Percentiles rank a stretch among this genome's conserved stretches.
phyloP scores from a whole-genome alignment of 1,140 invertebrate genomes.

The Meloidogyne hapla region DNA sequence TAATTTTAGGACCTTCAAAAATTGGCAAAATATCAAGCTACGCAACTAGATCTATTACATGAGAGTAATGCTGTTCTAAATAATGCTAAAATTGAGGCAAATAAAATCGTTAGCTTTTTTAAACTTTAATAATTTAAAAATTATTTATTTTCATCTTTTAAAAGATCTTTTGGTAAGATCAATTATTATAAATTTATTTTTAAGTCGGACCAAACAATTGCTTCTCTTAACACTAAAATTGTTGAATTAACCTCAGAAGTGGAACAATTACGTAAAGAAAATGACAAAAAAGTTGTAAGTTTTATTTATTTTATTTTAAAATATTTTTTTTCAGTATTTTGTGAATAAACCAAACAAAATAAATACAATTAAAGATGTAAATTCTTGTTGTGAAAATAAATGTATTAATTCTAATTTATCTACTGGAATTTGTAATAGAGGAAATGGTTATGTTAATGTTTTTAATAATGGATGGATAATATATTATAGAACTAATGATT shows the following conservation, averaged over 20 bases:
- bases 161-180: no score
- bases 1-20: no score
- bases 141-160: no score
- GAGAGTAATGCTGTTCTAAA: no score
- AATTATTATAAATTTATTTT: background rate
- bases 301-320: background rate
- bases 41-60: no score
- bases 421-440: background rate
- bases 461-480: background rate
- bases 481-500: no score
- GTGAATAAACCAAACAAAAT: background rate
- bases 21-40: no score
- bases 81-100: no score
- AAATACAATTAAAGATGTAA: background rate
- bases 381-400: background rate
- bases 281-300: background rate
- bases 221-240: background rate
- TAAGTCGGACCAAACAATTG: background rate
- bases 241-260: background rate
- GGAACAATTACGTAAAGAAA: background rate
- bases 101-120: no score
- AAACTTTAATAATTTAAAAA: no score
- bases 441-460: background rate
- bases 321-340: background rate
- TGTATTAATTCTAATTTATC: background rate